A percentile compares a stretch with the other conserved stretches of the same genome.
Evolutionary conservation across 2,113 vertebrate genomes (phyloP).

Genomic region (Cromileptes altivelis): DNA sequence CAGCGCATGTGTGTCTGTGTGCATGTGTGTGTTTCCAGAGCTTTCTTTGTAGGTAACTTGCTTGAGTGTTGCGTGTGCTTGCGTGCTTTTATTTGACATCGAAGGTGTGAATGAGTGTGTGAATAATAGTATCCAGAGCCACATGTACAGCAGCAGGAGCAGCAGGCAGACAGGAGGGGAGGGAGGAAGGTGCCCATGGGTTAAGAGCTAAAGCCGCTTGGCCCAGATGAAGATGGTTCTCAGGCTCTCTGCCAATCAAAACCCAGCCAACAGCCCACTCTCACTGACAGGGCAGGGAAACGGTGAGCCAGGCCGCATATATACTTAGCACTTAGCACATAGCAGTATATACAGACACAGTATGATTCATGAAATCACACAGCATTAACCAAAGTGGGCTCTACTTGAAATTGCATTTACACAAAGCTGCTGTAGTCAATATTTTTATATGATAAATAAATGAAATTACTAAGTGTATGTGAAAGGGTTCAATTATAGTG

Average conservation of each 20-base stretch:
- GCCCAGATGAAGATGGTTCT: slow-evolving; percentile 82
- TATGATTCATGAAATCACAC: neutral
- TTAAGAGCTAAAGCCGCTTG: slow-evolving; percentile 87
- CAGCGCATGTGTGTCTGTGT: slow-evolving; percentile 28
- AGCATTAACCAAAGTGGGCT: neutral
- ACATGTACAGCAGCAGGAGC: slow-evolving; percentile 61
- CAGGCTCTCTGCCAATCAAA: slow-evolving; percentile 81
- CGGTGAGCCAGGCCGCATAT: slow-evolving; percentile 29
- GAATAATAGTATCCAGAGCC: slow-evolving; percentile 9
- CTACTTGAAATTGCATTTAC: neutral
- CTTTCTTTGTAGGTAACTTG: slow-evolving; percentile 14
- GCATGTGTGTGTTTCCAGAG: neutral
- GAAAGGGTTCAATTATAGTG: neutral
- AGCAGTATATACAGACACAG: neutral
- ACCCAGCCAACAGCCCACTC: slow-evolving; percentile 67
- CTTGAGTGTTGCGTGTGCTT: neutral
- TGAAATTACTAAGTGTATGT: neutral
- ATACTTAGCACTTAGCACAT: slow-evolving; percentile 6
- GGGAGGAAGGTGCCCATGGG: slow-evolving; percentile 60
- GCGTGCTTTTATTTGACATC: slow-evolving; percentile 5
- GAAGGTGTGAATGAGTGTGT: slow-evolving; percentile 41
- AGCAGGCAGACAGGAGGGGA: neutral
- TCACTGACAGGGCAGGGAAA: slow-evolving; percentile 57
- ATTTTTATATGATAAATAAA: neutral
- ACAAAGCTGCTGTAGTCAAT: neutral